Evolutionary conservation across 2,797 vertebrate genomes (phyloP).

Genomic region (Pelobates cultripes): DNA sequence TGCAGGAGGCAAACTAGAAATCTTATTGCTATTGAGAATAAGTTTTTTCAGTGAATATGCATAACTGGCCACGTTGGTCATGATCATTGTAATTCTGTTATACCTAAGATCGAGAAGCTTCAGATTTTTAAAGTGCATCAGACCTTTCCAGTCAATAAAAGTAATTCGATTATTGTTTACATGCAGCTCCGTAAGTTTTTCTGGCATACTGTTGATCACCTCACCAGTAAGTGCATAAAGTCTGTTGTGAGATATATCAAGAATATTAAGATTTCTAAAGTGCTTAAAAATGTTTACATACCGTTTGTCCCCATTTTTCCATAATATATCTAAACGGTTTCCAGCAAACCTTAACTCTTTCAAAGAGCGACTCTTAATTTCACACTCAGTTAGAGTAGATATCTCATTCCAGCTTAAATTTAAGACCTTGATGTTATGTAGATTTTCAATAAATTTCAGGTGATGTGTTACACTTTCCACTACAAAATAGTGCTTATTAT

Average conservation of each 20-base stretch:
- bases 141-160: slow-evolving; percentile 69
- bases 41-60: slow-evolving; percentile 68
- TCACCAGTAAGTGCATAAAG: slow-evolving; percentile 63
- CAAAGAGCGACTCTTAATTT: slow-evolving; percentile 71
- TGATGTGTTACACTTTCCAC: slow-evolving; percentile 73
- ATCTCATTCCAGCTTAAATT: slow-evolving; percentile 79
- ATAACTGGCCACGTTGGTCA: slow-evolving; percentile 55
- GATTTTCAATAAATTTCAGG: slow-evolving; percentile 73
- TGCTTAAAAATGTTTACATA: slow-evolving; percentile 70
- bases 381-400: slow-evolving; percentile 72
- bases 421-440: slow-evolving; percentile 74
- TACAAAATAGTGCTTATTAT: slow-evolving; percentile 79
- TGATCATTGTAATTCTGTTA: slow-evolving; percentile 69
- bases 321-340: slow-evolving; percentile 75
- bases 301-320: slow-evolving; percentile 66
- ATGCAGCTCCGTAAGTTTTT: slow-evolving; percentile 65
- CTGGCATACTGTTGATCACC: slow-evolving; percentile 68
- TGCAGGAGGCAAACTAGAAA: slow-evolving; percentile 65
- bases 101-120: slow-evolving; percentile 70
- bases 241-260: slow-evolving; percentile 76
- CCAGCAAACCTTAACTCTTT: slow-evolving; percentile 72
- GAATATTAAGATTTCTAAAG: slow-evolving; percentile 70
- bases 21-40: slow-evolving; percentile 72
- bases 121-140: slow-evolving; percentile 66
- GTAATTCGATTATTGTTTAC: slow-evolving; percentile 66